Conservation (phyloP, 2,797 vertebrate genomes). For the Arrhamphus sclerolepis region DNA sequence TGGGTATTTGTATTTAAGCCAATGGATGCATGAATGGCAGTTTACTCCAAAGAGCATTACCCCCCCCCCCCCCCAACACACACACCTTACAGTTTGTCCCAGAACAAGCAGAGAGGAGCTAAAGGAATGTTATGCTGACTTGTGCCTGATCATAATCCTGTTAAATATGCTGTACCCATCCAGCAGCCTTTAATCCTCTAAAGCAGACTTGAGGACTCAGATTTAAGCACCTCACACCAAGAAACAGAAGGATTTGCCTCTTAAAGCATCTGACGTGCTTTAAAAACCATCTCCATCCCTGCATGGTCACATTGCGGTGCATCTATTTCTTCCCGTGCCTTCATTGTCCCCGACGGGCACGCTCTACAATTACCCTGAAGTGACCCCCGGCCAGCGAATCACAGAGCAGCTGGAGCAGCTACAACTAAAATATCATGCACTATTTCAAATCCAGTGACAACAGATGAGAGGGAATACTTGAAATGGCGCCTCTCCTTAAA, state of each 20-base stretch:
- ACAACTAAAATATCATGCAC: slow-evolving; percentile 62
- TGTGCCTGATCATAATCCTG: slow-evolving; percentile 70
- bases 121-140: slow-evolving; percentile 66
- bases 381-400: slow-evolving; percentile 46
- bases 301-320: slow-evolving; percentile 27
- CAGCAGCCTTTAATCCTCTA: slow-evolving; percentile 67
- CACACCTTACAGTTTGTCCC: slow-evolving; percentile 18
- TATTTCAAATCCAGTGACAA: slow-evolving; percentile 56
- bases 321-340: slow-evolving; percentile 40
- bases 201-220: slow-evolving; percentile 33
- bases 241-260: slow-evolving; percentile 35
- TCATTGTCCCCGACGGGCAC: slow-evolving; percentile 17
- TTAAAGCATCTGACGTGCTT: slow-evolving; percentile 34
- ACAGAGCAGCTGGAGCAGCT: slow-evolving; percentile 23
- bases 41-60: slow-evolving; percentile 19
- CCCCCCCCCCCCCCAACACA: background rate
- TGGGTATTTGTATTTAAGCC: too few species aligned
- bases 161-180: slow-evolving; percentile 71
- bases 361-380: slow-evolving; percentile 52
- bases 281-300: slow-evolving; percentile 13
- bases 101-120: slow-evolving; percentile 65
- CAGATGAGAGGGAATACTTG: slow-evolving; percentile 52
- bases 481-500: slow-evolving; percentile 42
- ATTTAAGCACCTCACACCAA: slow-evolving; percentile 43
- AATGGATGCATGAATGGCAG: too few species aligned